phyloP scores from a whole-genome alignment of 2,113 vertebrate genomes.

The Esox niger region DNA sequence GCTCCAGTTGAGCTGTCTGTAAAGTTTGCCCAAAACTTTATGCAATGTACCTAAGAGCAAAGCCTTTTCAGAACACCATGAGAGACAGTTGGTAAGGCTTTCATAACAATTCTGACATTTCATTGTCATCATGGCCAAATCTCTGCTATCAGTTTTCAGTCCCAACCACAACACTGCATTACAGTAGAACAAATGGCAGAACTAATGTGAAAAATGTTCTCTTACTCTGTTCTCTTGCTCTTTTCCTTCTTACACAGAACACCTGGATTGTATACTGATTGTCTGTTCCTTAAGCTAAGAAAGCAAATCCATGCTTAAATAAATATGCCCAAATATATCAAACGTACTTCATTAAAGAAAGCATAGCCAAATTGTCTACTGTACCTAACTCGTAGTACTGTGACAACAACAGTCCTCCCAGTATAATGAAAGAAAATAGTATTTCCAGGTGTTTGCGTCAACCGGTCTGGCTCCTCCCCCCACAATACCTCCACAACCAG shows the following conservation, averaged over 20 bases:
- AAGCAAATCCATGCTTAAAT: no score
- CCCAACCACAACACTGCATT: not conserved
- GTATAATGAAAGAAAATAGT: no score
- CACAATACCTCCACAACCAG: no score
- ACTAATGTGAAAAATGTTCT: not conserved
- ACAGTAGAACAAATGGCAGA: not conserved
- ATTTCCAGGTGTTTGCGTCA: no score
- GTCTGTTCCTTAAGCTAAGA: not conserved
- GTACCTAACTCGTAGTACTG: no score
- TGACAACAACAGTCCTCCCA: no score
- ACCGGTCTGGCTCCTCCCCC: no score
- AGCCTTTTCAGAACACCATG: not conserved
- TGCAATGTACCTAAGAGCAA: not conserved
- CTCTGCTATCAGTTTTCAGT: not conserved
- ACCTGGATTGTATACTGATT: not conserved
- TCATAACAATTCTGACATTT: not conserved
- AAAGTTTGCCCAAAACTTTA: not conserved
- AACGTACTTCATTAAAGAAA: no score
- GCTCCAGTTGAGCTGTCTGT: not conserved
- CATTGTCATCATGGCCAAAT: not conserved
- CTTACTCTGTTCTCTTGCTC: not conserved
- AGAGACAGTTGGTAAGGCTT: not conserved
- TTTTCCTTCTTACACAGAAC: not conserved
- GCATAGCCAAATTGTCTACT: no score
- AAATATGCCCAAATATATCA: no score